Base-by-base conservation (phyloP, 2,797 vertebrate genomes). In the Bovichtus diacanthus region DNA sequence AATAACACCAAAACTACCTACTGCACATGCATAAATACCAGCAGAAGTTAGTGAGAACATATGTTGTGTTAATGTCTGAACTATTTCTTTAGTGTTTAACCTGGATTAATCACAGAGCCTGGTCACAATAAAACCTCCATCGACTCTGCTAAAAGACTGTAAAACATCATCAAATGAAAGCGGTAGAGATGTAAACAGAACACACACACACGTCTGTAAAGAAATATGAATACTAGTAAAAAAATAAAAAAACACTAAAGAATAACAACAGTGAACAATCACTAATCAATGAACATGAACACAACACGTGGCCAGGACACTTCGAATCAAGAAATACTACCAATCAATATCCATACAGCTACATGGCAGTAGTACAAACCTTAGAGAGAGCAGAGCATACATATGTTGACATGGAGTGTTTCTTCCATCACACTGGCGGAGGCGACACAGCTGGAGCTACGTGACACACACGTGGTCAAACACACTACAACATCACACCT, bases 361-460 rank as follows among this genome's bases (percentile, higher is more conserved):
- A 72, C 27, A 19, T 18, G 77, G 54, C 2, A 64, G 70, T 27
- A 47, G 64, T 27, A 80, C 74, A 73, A 74, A 92, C 90, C 92
- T 92, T 77, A 77, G 56, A 64, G 61, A 39, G 67, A 81, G 83
- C 62, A 44, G 50, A 81, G 72, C 38, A 83, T 78, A 73, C 65
- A 59, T 55, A 72, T 79, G 88, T 39, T 61, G 61, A 70, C 71
- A 66, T 53, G 66, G 70, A 73, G 66, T 34, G 64, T 75, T 64
- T 77, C 62, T 67, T 83, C 81, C 81, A 86, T 83, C 72, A 50
- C 47, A 58, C 44, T 63, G 69, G 46, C 70, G 36, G 68, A 76
- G 46, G 47, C 68, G 63, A 86, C 77, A 82, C 72, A 74, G 56
- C 86, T 80, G 80, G 78, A 80, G 76, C 76, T 72, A n/a, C n/a